These are phyloP conservation scores for Lymantria monacha DNA, from an alignment of 2,888 invertebrate genomes.

Conservation along the genomic window DNA sequence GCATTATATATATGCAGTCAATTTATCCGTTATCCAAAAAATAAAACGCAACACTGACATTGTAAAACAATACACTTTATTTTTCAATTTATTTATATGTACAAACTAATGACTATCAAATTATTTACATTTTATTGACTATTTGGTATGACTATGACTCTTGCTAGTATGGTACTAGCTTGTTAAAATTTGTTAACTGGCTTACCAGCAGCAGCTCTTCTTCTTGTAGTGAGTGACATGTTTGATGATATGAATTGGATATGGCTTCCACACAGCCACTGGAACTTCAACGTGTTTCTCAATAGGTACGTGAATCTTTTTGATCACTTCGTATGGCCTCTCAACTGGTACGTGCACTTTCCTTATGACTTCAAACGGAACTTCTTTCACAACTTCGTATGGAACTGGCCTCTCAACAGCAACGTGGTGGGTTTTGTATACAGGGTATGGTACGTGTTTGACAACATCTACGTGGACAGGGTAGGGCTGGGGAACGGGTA, in stretches of 20 bases:
- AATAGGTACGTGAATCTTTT: constrained; percentile 67
- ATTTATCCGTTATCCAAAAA: not conserved
- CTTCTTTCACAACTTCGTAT: constrained; percentile 63
- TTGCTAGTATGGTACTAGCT: constrained; percentile 28
- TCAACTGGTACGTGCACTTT: constrained; percentile 69
- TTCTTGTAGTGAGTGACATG: constrained; percentile 77
- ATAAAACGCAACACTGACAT: constrained; percentile 10
- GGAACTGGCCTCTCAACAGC: constrained; percentile 73
- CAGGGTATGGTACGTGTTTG: constrained; percentile 72
- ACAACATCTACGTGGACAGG: constrained; percentile 71
- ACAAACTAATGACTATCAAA: constrained; percentile 73
- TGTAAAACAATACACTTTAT: constrained; percentile 42
- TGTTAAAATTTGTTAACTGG: constrained; percentile 16
- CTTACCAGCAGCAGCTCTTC: constrained; percentile 74
- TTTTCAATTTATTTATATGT: constrained; percentile 36
- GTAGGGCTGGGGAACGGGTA: constrained; percentile 75
- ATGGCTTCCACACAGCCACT: constrained; percentile 73
- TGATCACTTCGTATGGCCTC: constrained; percentile 73
- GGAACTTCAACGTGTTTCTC: constrained; percentile 73
- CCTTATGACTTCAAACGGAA: constrained; percentile 70
- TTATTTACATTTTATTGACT: constrained; percentile 76
- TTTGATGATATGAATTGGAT: constrained; percentile 75
- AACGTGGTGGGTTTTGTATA: constrained; percentile 69
- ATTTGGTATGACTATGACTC: constrained; percentile 73
- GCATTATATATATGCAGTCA: no score